A percentile compares a stretch with the other conserved stretches of the same genome.
Evolutionary conservation across 2,113 vertebrate genomes (phyloP).

Genomic region (Gavialis gangeticus): DNA sequence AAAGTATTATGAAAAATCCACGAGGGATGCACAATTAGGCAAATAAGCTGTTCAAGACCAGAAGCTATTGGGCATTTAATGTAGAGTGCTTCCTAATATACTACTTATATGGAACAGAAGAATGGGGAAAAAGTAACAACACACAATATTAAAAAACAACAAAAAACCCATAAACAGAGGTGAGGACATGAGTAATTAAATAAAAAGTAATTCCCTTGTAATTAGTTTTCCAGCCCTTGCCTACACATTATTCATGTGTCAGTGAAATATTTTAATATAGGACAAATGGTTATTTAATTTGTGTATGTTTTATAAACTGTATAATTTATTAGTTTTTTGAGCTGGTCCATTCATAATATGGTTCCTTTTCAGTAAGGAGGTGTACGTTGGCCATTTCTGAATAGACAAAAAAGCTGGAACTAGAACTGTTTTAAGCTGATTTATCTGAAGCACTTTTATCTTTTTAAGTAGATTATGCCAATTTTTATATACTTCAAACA

Average conservation of each 20-base stretch:
- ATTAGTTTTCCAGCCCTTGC: constrained; percentile 52
- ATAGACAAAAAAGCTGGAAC: neutral
- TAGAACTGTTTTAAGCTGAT: neutral
- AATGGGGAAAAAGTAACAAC: neutral
- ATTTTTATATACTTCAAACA: neutral
- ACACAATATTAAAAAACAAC: neutral
- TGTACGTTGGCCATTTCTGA: neutral
- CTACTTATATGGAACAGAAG: constrained; percentile 59
- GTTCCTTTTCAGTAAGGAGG: neutral
- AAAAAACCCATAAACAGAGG: neutral
- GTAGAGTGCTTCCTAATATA: constrained; percentile 52
- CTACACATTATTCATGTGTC: neutral
- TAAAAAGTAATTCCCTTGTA: constrained; percentile 24
- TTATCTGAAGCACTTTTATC: neutral
- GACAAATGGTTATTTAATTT: constrained; percentile 55
- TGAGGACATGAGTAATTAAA: constrained; percentile 37
- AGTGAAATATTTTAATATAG: constrained; percentile 39
- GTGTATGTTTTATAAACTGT: constrained; percentile 30
- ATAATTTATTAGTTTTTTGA: constrained; percentile 9
- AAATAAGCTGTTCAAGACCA: constrained; percentile 74
- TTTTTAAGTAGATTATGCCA: neutral
- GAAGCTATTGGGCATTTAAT: constrained; percentile 65
- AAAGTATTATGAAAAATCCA: constrained; percentile 78
- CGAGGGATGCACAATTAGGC: constrained; percentile 75
- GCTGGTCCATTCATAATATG: constrained; percentile 23